phyloP scores from a whole-genome alignment of 2,113 vertebrate species.

The Passer domesticus region DNA sequence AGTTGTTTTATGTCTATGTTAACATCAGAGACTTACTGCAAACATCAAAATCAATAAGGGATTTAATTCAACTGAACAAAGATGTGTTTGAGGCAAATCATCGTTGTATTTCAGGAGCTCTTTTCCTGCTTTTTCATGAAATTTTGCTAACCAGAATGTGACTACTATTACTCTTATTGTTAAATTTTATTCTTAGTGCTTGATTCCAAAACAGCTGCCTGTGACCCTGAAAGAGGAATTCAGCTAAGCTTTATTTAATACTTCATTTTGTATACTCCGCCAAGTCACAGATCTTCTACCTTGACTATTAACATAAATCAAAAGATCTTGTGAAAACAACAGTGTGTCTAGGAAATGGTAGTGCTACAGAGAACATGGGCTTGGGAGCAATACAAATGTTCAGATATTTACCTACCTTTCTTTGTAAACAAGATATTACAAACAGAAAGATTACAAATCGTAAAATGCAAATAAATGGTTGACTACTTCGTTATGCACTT shows the following conservation, averaged over 20 bases:
- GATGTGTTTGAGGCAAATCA: background rate
- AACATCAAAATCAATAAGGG: background rate
- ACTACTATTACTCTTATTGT: background rate
- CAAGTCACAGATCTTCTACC: background rate
- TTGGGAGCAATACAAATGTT: background rate
- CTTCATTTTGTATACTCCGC: background rate
- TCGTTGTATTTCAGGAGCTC: background rate
- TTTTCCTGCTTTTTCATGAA: background rate
- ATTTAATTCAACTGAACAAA: background rate
- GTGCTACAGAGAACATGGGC: background rate
- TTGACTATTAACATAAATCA: background rate
- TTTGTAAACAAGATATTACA: background rate
- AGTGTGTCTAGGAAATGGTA: background rate
- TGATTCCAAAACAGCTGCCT: background rate
- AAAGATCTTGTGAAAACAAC: background rate
- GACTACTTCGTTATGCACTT: background rate
- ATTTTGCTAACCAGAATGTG: background rate
- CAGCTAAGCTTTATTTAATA: background rate
- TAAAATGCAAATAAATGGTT: slow-evolving; percentile 14
- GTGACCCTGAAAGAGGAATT: background rate
- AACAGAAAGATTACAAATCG: background rate
- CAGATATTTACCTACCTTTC: background rate
- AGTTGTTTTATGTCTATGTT: background rate
- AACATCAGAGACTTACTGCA: background rate
- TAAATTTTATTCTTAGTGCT: background rate